Percentiles rank a stretch among this genome's conserved stretches.
Evolutionary conservation across 2,113 vertebrate genomes (phyloP).

Genomic region (Stigmatopora nigra): DNA sequence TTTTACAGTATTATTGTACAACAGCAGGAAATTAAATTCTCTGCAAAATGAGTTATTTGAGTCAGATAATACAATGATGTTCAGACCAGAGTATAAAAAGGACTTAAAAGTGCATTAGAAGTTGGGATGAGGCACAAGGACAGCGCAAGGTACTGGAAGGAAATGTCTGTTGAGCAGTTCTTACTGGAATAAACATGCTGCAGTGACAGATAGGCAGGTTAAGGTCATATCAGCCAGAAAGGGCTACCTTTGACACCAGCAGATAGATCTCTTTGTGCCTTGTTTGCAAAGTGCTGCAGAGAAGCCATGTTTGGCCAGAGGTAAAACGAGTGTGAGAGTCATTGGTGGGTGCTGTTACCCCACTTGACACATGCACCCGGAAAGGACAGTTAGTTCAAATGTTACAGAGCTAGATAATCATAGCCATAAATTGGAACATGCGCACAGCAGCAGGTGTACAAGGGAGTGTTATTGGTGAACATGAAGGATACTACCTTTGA

Average conservation of each 20-base stretch:
- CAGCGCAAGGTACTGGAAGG: slow-evolving; percentile 19
- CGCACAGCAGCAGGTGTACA: slow-evolving; percentile 35
- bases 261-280: slow-evolving; percentile 28
- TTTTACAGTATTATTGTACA: slow-evolving; percentile 5
- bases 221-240: slow-evolving; percentile 36
- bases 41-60: not conserved
- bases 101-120: slow-evolving; percentile 18
- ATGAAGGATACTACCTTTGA: slow-evolving; percentile 89
- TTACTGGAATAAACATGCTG: slow-evolving; percentile 21
- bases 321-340: slow-evolving; percentile 32
- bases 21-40: slow-evolving; percentile 9
- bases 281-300: slow-evolving; percentile 26
- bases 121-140: slow-evolving; percentile 17
- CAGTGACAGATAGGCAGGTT: slow-evolving; percentile 43
- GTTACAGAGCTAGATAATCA: slow-evolving; percentile 13
- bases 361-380: slow-evolving; percentile 46
- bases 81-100: not conserved
- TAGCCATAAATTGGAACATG: slow-evolving; percentile 61
- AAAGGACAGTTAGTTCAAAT: slow-evolving; percentile 48
- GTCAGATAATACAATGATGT: not conserved
- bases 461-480: slow-evolving; percentile 52
- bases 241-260: slow-evolving; percentile 17
- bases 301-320: slow-evolving; percentile 28
- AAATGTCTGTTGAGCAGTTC: slow-evolving; percentile 22
- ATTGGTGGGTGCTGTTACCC: slow-evolving; percentile 22